phyloP scores from a whole-genome alignment of 2,113 vertebrate genomes.

The Trematocara unimaculatum region DNA sequence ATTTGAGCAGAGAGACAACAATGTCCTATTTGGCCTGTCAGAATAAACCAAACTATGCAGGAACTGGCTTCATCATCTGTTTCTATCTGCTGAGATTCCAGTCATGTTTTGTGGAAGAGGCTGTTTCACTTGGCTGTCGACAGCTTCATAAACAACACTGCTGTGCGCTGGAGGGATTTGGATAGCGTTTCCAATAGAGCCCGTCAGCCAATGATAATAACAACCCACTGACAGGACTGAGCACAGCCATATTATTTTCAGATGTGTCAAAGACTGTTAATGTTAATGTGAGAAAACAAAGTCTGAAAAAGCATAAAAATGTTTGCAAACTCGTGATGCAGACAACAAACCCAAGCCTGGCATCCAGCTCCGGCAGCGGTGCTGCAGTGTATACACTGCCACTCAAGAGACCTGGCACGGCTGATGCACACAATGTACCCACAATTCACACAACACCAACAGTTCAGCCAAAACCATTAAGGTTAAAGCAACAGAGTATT shows the following conservation, averaged over 20 bases:
- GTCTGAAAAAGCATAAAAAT: neutral
- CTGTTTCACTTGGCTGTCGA: slow-evolving; percentile 59
- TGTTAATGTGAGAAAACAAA: slow-evolving; percentile 1
- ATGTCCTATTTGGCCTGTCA: neutral
- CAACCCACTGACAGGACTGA: slow-evolving; percentile 16
- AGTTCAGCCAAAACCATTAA: slow-evolving; percentile 26
- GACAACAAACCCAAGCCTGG: neutral
- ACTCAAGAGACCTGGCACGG: neutral
- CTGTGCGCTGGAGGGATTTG: slow-evolving; percentile 36
- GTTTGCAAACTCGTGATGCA: neutral
- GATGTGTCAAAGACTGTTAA: slow-evolving; percentile 23
- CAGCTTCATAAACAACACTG: slow-evolving; percentile 57
- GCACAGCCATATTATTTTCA: slow-evolving; percentile 18
- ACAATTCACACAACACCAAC: slow-evolving; percentile 34
- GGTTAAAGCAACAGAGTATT: slow-evolving; percentile 28
- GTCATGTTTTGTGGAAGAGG: slow-evolving; percentile 50
- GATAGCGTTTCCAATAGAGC: slow-evolving; percentile 28
- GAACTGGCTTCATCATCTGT: slow-evolving; percentile 11
- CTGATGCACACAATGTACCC: neutral
- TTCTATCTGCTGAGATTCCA: slow-evolving; percentile 55
- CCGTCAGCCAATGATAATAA: slow-evolving; percentile 44
- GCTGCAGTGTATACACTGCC: neutral
- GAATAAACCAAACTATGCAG: neutral
- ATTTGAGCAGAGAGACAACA: neutral
- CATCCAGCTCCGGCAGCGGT: neutral